A percentile compares a stretch with the other conserved stretches of the same genome.
These are phyloP conservation scores for Ceriagrion tenellum DNA, from an alignment of 2,888 invertebrate genomes.

Conservation along the genomic window DNA sequence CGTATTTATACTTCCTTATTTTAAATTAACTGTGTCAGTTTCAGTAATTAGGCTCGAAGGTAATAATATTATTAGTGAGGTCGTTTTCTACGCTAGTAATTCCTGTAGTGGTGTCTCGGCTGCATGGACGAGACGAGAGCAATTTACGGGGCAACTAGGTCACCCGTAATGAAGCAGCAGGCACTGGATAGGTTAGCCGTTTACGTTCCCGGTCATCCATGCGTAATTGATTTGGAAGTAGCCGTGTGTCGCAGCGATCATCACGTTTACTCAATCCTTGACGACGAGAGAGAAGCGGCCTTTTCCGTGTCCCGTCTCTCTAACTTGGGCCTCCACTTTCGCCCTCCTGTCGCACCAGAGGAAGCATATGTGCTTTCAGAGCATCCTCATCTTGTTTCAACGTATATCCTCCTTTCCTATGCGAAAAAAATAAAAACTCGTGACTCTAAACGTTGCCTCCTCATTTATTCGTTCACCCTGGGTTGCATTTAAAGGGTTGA, in stretches of 20 bases:
- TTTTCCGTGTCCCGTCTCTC: not conserved
- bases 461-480: too few species aligned
- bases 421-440: too few species aligned
- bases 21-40: too few species aligned
- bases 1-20: too few species aligned
- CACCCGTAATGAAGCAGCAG: not conserved
- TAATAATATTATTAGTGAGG: not conserved
- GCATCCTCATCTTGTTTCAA: too few species aligned
- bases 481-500: too few species aligned
- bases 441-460: too few species aligned
- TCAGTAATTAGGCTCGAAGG: too few species aligned
- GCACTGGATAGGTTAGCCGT: not conserved
- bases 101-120: not conserved
- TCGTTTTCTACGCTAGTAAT: not conserved
- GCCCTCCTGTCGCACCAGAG: not conserved
- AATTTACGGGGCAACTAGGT: not conserved
- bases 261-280: not conserved
- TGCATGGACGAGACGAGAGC: not conserved
- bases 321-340: not conserved
- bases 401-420: too few species aligned
- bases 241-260: not conserved
- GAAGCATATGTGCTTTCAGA: too few species aligned
- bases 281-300: not conserved
- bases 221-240: not conserved
- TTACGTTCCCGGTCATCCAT: not conserved